Percentiles rank a stretch among this genome's conserved stretches.
phyloP scores from a whole-genome alignment of 1,140 invertebrate genomes.

The Goniozus legneri region DNA sequence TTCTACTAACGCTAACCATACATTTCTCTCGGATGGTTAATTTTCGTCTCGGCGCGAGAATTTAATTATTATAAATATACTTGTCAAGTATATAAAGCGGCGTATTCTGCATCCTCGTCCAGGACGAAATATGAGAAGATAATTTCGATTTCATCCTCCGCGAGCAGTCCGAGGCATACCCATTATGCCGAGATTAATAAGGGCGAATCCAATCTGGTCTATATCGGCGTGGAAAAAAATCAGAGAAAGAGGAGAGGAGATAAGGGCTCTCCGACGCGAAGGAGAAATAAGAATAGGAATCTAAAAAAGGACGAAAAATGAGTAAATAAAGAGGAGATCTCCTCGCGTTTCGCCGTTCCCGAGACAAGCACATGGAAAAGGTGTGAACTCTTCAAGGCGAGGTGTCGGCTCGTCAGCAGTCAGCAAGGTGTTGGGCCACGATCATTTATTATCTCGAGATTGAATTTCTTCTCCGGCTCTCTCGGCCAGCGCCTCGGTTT shows the following conservation, averaged over 20 bases:
- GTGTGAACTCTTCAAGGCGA: constrained; percentile 52
- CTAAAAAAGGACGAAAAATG: no score
- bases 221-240: no score
- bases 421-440: constrained; percentile 51
- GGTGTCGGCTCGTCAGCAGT: constrained; percentile 49
- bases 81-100: no score
- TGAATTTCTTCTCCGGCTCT: constrained; percentile 55
- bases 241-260: no score
- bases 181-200: constrained; percentile 22
- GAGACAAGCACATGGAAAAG: constrained; percentile 36
- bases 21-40: no score
- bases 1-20: no score
- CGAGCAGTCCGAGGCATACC: no score
- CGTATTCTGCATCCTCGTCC: no score
- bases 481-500: constrained; percentile 47
- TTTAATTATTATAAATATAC: no score
- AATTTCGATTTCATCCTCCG: no score
- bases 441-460: constrained; percentile 58
- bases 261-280: background rate
- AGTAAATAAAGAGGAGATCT: constrained; percentile 30
- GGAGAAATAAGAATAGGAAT: background rate
- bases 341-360: constrained; percentile 20
- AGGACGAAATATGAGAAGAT: no score
- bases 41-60: no score
- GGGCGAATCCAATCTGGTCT: constrained; percentile 26